Evolutionary conservation across 1,140 invertebrate species (phyloP), one percentile per base, ranked within the genome.

Genomic region (Hyposmocoma kahamanoa): DNA sequence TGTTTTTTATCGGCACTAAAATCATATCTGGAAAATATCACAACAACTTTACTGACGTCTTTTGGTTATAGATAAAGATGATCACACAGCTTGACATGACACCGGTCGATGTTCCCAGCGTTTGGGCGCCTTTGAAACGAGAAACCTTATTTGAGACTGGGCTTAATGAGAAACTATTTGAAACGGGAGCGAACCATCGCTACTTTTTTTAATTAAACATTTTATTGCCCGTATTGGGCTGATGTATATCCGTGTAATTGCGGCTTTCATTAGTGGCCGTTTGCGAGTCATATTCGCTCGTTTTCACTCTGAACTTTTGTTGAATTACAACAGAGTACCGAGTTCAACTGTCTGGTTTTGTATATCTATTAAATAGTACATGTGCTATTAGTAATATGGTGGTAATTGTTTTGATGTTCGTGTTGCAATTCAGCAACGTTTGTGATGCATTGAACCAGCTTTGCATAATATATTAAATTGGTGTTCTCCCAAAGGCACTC

Each of bases 231-330:
- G 45, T 20, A 41, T 13, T 20, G 20, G 18, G 32, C 32, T 61
- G 57, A 61, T 57, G 54, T 62, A 56, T 62, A 53, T 50, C 43
- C 30, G 55, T 61, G 60, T 66, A 67, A 70, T 68, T 68, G 64
- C 59, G 64, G 59, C 52, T 66, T 70, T 67, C 65, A 68, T 68
- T 70, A 63, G 59, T 56, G 54, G 48, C 46, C 53, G 47, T 66
- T 67, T 56, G 53, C 50, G 59, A 62, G 47, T 62, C 53, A 66
- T 66, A 62, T 69, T 67, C 56, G 50, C 59, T 56, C 58, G 49
- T 65, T 74, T 69, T 65, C 56, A 24, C 22, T 22, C 34, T 54
- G 46, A 47, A 53, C 49, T 43, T 26, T 26, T 11, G 5, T n/a
- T 21, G 22, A 43, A 47, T 48, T 44, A 53, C 18, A 42, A 50